phyloP scores from a whole-genome alignment of 2,797 vertebrate species.

The Clarias platycephalus region DNA sequence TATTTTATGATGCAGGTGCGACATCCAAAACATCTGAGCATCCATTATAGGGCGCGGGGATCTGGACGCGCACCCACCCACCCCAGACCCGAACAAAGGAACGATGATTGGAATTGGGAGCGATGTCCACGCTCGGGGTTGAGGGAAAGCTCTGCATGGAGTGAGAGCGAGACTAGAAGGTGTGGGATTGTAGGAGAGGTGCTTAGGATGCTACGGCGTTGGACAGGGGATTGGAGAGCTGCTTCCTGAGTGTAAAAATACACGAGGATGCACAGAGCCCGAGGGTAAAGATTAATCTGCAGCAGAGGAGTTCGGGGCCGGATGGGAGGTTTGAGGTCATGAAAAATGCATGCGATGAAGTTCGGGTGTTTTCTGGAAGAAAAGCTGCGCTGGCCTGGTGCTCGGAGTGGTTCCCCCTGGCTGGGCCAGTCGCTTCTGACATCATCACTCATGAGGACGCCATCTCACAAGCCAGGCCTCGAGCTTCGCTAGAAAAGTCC shows the following conservation, averaged over 20 bases:
- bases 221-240: slow-evolving; percentile 43
- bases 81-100: slow-evolving; percentile 30
- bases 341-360: slow-evolving; percentile 63
- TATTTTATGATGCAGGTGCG: slow-evolving; percentile 14
- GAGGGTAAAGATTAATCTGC: slow-evolving; percentile 62
- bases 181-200: slow-evolving; percentile 65
- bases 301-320: slow-evolving; percentile 43
- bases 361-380: slow-evolving; percentile 57
- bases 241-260: slow-evolving; percentile 59
- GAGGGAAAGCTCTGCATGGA: slow-evolving; percentile 57
- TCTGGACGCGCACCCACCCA: background rate
- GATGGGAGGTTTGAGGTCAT: slow-evolving; percentile 54
- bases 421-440: background rate
- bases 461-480: background rate
- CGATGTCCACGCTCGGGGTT: slow-evolving; percentile 29
- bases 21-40: slow-evolving; percentile 3
- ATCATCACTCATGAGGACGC: background rate
- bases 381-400: background rate
- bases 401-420: background rate
- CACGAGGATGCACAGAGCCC: slow-evolving; percentile 58
- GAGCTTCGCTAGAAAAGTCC: background rate
- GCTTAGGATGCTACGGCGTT: slow-evolving; percentile 46
- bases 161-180: slow-evolving; percentile 71
- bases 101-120: slow-evolving; percentile 33
- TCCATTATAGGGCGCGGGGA: slow-evolving; percentile 13